phyloP scores from a whole-genome alignment of 37 sponge, comb jelly and placozoan genomes.

The Dysidea cf. avara region DNA sequence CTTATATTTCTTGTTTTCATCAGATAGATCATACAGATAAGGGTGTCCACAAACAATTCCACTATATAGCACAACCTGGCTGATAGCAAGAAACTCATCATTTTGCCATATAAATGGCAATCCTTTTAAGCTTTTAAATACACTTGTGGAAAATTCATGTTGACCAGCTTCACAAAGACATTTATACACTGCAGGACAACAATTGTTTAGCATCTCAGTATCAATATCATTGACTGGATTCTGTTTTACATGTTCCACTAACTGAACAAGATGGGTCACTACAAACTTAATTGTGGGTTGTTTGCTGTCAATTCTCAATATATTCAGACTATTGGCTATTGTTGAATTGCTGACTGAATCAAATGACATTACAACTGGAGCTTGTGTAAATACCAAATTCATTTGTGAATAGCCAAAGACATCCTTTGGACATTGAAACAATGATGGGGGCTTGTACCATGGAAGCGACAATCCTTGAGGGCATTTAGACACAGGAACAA shows the following conservation, averaged over 20 bases:
- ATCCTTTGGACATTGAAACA: no score
- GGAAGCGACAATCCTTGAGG: no score
- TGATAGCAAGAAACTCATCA: slow-evolving; percentile 10
- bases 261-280: slow-evolving; percentile 3
- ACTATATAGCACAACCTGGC: slow-evolving; percentile 9
- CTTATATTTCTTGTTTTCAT: background rate
- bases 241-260: slow-evolving; percentile 5
- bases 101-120: slow-evolving; percentile 52
- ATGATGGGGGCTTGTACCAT: no score
- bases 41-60: background rate
- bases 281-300: slow-evolving; percentile 5
- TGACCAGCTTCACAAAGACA: background rate
- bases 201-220: background rate
- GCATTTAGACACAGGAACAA: no score
- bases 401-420: no score
- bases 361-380: no score
- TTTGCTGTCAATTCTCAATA: background rate
- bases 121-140: background rate
- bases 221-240: background rate
- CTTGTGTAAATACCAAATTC: no score
- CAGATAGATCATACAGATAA: slow-evolving; percentile 36
- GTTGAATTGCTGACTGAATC: no score
- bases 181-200: slow-evolving; percentile 25
- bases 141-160: background rate
- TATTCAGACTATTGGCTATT: no score